Evolutionary conservation across 2,113 vertebrate genomes (phyloP).

Genomic region (Nothocercus nigrocapillus): DNA sequence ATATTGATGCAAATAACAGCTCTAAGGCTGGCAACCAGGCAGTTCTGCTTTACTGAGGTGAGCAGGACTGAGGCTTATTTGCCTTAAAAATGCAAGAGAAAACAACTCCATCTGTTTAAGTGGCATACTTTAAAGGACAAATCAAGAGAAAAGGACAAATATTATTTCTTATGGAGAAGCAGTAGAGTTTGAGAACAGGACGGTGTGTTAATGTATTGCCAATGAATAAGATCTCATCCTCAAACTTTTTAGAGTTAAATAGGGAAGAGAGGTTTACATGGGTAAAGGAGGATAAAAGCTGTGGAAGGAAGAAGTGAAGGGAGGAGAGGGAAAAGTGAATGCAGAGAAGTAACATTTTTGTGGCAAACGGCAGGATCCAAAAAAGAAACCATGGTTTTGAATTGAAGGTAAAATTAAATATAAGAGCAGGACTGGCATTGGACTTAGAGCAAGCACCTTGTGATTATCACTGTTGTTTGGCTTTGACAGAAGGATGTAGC

Average conservation of each 20-base stretch:
- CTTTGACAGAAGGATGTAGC: not conserved
- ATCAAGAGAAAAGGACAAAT: not conserved
- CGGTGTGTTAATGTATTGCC: not conserved
- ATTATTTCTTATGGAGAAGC: not conserved
- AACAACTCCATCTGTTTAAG: slow-evolving; percentile 7
- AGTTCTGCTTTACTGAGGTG: slow-evolving; percentile 31
- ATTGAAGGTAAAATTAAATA: not conserved
- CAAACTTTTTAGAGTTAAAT: not conserved
- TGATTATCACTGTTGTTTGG: not conserved
- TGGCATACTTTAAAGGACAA: not conserved
- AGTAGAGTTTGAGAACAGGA: not conserved
- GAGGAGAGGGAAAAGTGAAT: not conserved
- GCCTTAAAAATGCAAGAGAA: not conserved
- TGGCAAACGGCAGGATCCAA: not conserved
- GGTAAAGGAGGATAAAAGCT: not conserved
- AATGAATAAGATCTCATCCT: not conserved
- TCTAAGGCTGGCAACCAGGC: not conserved
- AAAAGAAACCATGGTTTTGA: not conserved
- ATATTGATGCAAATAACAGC: slow-evolving; percentile 25
- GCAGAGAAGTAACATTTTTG: not conserved
- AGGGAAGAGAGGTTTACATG: too few relatives aligned
- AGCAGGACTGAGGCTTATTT: not conserved
- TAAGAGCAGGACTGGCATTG: not conserved
- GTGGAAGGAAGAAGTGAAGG: not conserved
- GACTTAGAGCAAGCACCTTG: not conserved